These are phyloP conservation scores for Polyergus mexicanus DNA, from an alignment of 1,140 invertebrate species.

Conservation along the genomic window DNA sequence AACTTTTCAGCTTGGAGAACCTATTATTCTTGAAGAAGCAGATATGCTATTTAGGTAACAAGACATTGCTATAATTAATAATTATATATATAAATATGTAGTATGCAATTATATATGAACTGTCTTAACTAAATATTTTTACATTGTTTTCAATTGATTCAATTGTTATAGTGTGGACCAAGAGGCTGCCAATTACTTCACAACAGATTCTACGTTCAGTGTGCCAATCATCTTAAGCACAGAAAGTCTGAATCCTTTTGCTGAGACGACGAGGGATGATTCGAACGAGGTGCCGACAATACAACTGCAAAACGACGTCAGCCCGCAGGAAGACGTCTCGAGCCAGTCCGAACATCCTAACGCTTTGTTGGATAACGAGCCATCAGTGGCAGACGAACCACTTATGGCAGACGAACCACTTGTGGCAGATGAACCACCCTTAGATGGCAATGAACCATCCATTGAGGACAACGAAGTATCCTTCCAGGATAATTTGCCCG, in stretches of 20 bases:
- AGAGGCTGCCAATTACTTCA: conserved; percentile 82
- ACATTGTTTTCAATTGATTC: neutral
- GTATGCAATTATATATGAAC: neutral
- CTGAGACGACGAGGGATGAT: conserved; percentile 76
- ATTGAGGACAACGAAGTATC: conserved; percentile 48
- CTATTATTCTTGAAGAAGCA: conserved; percentile 85
- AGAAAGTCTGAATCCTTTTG: conserved; percentile 81
- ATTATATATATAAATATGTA: neutral
- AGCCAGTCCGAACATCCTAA: conserved; percentile 51
- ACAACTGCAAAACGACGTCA: conserved; percentile 72
- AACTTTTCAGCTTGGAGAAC: conserved; percentile 80
- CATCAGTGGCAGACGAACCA: conserved; percentile 10
- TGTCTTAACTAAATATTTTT: conserved; percentile 6
- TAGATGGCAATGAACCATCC: conserved; percentile 38
- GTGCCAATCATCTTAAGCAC: conserved; percentile 84
- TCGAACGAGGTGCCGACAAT: conserved; percentile 70
- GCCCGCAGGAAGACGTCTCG: conserved; percentile 64
- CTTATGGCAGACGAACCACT: neutral
- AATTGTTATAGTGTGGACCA: conserved; percentile 81
- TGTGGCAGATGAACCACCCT: neutral
- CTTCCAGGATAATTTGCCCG: conserved; percentile 37
- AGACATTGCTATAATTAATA: conserved; percentile 22
- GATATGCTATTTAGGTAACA: conserved; percentile 84
- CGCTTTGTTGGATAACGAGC: conserved; percentile 41
- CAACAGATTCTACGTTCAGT: conserved; percentile 81